Conservation (phyloP, 1,140 invertebrate genomes). For the Papilio aristodemus region DNA sequence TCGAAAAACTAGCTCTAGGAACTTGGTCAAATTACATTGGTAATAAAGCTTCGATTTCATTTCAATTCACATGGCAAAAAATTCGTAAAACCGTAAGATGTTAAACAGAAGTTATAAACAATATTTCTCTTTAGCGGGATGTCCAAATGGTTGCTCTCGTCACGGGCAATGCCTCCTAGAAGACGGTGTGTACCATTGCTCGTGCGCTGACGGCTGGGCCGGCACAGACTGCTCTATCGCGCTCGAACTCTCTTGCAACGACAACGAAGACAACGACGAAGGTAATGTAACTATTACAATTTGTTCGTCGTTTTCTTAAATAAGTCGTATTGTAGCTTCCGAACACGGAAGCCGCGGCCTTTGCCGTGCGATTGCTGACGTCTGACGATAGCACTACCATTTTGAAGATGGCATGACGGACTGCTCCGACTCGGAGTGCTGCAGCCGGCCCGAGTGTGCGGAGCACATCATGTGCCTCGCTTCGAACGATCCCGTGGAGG, state of each 20-base stretch:
- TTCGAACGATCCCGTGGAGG: conserved; percentile 96
- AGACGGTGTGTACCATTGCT: conserved; percentile 94
- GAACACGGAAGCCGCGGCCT: conserved; percentile 4
- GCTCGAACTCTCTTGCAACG: conserved; percentile 95
- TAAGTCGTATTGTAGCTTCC: conserved; percentile 25
- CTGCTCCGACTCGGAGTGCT: conserved; percentile 98
- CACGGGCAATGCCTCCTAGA: conserved; percentile 93
- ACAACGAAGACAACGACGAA: conserved; percentile 97
- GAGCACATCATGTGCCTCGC: conserved; percentile 96
- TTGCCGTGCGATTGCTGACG: conserved; percentile 24
- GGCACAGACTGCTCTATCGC: conserved; percentile 94
- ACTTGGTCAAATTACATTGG: too few species aligned
- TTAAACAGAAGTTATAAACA: not conserved
- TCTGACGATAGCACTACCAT: conserved; percentile 65
- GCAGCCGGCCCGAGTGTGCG: conserved; percentile 89
- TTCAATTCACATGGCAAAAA: not conserved
- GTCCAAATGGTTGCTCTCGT: conserved; percentile 94
- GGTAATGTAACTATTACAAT: conserved; percentile 82
- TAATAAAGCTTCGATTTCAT: not conserved
- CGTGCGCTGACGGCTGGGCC: conserved; percentile 95
- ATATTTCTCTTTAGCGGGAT: conserved; percentile 89
- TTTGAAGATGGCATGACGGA: conserved; percentile 96
- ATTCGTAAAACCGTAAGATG: not conserved
- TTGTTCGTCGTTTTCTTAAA: conserved; percentile 2
- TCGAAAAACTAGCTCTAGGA: too few species aligned